Evolutionary conservation across 2,113 vertebrate species (phyloP).

Genomic region (Peromyscus californicus): DNA sequence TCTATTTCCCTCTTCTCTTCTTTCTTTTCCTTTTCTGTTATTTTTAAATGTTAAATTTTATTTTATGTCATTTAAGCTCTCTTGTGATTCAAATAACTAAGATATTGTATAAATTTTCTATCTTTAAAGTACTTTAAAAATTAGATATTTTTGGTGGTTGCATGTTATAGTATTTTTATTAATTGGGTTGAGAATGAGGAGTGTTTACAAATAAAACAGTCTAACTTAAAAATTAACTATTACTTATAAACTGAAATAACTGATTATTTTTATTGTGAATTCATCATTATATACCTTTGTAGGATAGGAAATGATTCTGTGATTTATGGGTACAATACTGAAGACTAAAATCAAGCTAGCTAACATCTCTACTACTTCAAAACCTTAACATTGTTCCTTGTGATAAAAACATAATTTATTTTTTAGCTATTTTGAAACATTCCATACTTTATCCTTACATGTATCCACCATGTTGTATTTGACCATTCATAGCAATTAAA

Average conservation of each 20-base stretch:
- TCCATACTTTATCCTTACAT: background rate
- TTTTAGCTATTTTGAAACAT: background rate
- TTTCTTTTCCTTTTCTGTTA: background rate
- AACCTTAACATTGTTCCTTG: background rate
- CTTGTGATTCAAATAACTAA: slow-evolving; percentile 3
- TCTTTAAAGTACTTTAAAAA: background rate
- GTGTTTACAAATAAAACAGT: background rate
- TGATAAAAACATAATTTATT: background rate
- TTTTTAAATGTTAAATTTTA: background rate
- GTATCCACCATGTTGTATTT: background rate
- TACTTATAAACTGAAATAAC: background rate
- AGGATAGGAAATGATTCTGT: background rate
- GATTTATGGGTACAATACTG: background rate
- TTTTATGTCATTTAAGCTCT: background rate
- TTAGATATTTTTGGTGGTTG: background rate
- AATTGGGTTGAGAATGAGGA: background rate
- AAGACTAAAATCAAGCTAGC: background rate
- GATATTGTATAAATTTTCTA: background rate
- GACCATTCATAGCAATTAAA: background rate
- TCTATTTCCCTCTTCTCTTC: too few relatives aligned
- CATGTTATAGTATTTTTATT: background rate
- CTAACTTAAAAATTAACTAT: background rate
- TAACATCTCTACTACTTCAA: background rate
- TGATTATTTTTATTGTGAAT: background rate
- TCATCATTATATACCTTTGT: background rate